phyloP scores from a whole-genome alignment of 2,113 vertebrate species.

The Neomonachus schauinslandi region DNA sequence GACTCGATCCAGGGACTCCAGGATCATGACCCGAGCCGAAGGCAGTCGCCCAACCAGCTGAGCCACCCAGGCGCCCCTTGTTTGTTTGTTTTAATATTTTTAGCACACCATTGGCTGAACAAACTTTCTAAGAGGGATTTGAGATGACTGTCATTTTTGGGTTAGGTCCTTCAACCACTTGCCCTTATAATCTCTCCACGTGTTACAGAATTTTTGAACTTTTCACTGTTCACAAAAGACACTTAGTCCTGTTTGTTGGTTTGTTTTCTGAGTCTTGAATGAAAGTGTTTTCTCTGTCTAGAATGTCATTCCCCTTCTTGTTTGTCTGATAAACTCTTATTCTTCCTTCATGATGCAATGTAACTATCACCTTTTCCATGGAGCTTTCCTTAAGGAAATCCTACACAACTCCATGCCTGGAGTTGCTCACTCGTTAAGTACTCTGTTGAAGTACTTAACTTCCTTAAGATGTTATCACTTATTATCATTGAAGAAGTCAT shows the following conservation, averaged over 20 bases:
- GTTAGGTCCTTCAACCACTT: neutral
- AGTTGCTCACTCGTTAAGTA: neutral
- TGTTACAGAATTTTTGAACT: neutral
- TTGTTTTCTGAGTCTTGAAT: neutral
- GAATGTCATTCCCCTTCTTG: neutral
- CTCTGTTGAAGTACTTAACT: neutral
- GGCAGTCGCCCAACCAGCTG: too few relatives aligned
- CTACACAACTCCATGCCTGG: neutral
- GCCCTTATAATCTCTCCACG: neutral
- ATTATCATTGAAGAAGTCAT: neutral
- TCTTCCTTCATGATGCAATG: neutral
- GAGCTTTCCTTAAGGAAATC: neutral
- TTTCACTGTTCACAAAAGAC: neutral
- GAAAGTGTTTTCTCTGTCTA: neutral
- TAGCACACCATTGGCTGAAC: neutral
- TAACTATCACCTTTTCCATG: neutral
- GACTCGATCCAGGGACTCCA: too few relatives aligned
- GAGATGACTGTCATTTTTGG: neutral
- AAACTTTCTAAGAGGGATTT: neutral
- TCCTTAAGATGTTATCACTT: slow-evolving; percentile 26
- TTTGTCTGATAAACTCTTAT: neutral
- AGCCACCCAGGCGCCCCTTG: too few relatives aligned
- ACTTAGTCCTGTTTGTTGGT: neutral
- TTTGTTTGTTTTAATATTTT: slow-evolving; percentile 2
- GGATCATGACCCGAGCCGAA: too few relatives aligned